Evolutionary conservation across 2,113 vertebrate genomes (phyloP).

Genomic region (Campylorhamphus procurvoides): DNA sequence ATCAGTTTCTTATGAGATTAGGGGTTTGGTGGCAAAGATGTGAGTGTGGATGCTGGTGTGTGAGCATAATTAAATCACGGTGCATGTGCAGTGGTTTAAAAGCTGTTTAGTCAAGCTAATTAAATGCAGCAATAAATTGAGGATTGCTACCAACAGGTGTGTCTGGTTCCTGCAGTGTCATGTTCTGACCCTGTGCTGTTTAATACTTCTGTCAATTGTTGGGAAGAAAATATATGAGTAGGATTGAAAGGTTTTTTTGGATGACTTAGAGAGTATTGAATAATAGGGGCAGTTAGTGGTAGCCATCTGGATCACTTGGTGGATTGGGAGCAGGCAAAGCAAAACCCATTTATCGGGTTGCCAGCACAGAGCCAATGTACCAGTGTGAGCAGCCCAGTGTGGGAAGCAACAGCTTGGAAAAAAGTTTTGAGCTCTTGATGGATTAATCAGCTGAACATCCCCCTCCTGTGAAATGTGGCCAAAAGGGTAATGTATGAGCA

Average conservation of each 20-base stretch:
- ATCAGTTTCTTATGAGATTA: neutral
- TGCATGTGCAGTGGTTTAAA: neutral
- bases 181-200: neutral
- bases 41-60: neutral
- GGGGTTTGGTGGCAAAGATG: neutral
- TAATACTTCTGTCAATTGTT: neutral
- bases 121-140: neutral
- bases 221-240: neutral
- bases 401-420: constrained; percentile 43
- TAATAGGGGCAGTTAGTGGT: neutral
- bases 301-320: neutral
- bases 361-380: neutral
- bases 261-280: neutral
- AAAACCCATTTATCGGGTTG: neutral
- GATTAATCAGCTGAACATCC: constrained; percentile 35
- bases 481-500: constrained; percentile 35
- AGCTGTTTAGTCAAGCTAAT: neutral
- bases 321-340: constrained; percentile 8
- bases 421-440: constrained; percentile 44
- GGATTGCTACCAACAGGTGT: neutral
- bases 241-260: neutral
- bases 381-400: neutral
- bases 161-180: neutral
- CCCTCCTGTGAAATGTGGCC: constrained; percentile 18
- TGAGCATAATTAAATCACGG: neutral